Conservation (phyloP, 2,113 vertebrate genomes). For the Climacteris rufus region DNA sequence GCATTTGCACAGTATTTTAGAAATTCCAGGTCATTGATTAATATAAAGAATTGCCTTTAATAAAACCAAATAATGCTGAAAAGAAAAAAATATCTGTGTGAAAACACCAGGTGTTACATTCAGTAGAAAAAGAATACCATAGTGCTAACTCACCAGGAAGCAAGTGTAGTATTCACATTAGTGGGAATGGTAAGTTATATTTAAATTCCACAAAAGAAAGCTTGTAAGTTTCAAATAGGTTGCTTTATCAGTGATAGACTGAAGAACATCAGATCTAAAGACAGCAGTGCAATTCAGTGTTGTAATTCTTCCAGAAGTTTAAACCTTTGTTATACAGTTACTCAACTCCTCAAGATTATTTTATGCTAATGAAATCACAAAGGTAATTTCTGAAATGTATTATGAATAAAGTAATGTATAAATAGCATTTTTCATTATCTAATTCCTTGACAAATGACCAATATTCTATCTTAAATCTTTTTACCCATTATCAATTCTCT, state of each 20-base stretch:
- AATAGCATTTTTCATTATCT: constrained; percentile 16
- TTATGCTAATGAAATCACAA: constrained; percentile 24
- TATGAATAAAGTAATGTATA: constrained; percentile 10
- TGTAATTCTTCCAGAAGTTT: neutral
- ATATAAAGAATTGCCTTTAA: neutral
- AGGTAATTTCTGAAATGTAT: neutral
- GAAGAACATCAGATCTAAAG: neutral
- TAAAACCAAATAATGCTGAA: neutral
- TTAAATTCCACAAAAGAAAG: neutral
- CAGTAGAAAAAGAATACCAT: neutral
- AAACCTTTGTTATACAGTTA: neutral
- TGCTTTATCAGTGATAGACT: neutral
- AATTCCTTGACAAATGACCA: constrained; percentile 25
- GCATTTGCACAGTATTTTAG: neutral
- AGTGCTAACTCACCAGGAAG: neutral
- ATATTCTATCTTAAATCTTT: constrained; percentile 1
- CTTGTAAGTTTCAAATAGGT: neutral
- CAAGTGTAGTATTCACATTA: neutral
- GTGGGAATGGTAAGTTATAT: neutral
- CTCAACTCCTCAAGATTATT: neutral
- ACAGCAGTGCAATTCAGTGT: neutral
- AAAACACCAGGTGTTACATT: neutral
- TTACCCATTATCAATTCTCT: neutral
- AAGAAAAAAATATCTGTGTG: neutral
- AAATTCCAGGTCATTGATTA: neutral